These are phyloP conservation scores for Microcebus tavaratra DNA, from an alignment of 2,113 vertebrate genomes.

Conservation along the genomic window DNA sequence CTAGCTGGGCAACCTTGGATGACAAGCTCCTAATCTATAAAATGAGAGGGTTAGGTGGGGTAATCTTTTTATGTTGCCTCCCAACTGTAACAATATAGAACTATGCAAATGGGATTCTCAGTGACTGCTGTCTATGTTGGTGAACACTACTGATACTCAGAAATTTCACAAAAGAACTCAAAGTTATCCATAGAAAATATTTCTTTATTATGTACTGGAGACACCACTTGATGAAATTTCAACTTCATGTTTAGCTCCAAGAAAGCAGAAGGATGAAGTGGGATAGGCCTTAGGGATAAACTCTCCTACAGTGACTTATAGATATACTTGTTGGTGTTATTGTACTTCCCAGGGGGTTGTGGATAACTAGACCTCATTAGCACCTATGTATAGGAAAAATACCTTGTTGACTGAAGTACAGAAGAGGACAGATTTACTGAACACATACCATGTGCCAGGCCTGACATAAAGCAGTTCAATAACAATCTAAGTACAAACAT, in stretches of 20 bases:
- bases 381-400: neutral
- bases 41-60: neutral
- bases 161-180: neutral
- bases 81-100: neutral
- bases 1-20: neutral
- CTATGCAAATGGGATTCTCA: neutral
- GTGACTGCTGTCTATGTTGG: neutral
- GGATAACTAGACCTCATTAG: neutral
- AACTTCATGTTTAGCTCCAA: constrained; percentile 7
- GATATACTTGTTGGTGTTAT: neutral
- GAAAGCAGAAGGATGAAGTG: neutral
- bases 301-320: neutral
- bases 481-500: constrained; percentile 26
- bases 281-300: neutral
- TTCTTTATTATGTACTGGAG: neutral
- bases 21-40: constrained; percentile 3
- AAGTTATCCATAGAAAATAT: constrained; percentile 15
- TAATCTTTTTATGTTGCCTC: neutral
- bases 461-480: neutral
- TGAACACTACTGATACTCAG: neutral
- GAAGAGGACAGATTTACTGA: neutral
- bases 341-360: neutral
- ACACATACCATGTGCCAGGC: neutral
- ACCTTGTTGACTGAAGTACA: neutral
- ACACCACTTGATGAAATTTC: neutral